Base-by-base conservation (phyloP, 2,888 invertebrate genomes). In the Conchocele bisecta region DNA sequence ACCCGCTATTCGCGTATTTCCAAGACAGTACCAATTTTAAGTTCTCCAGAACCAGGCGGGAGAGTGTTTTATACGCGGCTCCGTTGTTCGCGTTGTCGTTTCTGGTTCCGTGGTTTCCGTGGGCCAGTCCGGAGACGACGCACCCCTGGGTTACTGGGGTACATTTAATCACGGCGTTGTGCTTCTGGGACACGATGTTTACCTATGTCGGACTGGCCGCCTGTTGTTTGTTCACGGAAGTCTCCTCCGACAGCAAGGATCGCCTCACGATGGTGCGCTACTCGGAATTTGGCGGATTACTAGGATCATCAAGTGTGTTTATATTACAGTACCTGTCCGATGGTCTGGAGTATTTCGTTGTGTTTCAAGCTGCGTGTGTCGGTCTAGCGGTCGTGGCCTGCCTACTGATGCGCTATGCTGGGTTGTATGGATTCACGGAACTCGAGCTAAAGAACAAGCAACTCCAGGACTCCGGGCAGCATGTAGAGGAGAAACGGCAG, bases 1-100 rank as follows among this genome's bases (percentile, higher is more conserved):
- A 92, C 67, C 92, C 92, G 0, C 71, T 92, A 39, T 92, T 92
- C 78, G 92, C 92, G 9, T 91, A 91, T 68, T 70, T 86, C 2
- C 89, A 89, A 63, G 90, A 90, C 75, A 87, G 82, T 17, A 78
- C 83, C 22, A 79, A 73, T 9, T 84, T 66, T 33, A 57, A 65
- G 26, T 90, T 91, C 84, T 84, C 92, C 15, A 86, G 84, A 53
- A 89, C 87, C 20, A 86, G 92, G 3, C 81, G 91, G 11, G 85
- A 88, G 41, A 89, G 91, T 44, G 90, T 92, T 71, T 83, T 90
- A 17, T 89, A 88, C 53, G 88, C 91, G 13, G 90, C 91, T 2
- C 91, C 92, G 2, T 82, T 91, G 9, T 89, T 91, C 69, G 88
- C 86, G 3, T 20, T 89, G 11, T 89, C 91, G 0, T 92, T 91